Evolutionary conservation across 2,113 vertebrate species (phyloP).

Genomic region (Gymnogyps californianus): DNA sequence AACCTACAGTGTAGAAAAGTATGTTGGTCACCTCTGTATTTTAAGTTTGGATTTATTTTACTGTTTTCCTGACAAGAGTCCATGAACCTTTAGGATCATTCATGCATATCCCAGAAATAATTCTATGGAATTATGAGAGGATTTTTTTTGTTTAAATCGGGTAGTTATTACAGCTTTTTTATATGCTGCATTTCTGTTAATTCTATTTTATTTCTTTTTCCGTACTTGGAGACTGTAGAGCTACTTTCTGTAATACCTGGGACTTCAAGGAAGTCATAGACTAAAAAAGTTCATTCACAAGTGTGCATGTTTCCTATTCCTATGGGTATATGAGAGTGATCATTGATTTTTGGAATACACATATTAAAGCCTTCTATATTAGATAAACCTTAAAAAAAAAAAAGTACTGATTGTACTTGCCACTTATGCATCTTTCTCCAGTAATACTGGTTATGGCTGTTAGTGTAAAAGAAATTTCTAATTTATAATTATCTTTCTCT

Average conservation of each 20-base stretch:
- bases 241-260: not conserved
- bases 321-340: not conserved
- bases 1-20: not conserved
- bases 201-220: not conserved
- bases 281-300: not conserved
- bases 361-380: not conserved
- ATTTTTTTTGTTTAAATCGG: not conserved
- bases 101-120: not conserved
- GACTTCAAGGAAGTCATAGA: not conserved
- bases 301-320: not conserved
- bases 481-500: not conserved
- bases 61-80: not conserved
- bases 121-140: not conserved
- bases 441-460: not conserved
- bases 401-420: not conserved
- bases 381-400: not conserved
- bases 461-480: not conserved
- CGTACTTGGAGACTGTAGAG: not conserved
- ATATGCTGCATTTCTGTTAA: not conserved
- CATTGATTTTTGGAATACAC: not conserved
- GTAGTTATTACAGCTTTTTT: not conserved
- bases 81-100: not conserved
- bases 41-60: not conserved
- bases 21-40: not conserved
- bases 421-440: not conserved